Evolutionary conservation across 2,797 vertebrate genomes (phyloP), one percentile per base, ranked within the genome.

Genomic region (Phylloscopus collybita): DNA sequence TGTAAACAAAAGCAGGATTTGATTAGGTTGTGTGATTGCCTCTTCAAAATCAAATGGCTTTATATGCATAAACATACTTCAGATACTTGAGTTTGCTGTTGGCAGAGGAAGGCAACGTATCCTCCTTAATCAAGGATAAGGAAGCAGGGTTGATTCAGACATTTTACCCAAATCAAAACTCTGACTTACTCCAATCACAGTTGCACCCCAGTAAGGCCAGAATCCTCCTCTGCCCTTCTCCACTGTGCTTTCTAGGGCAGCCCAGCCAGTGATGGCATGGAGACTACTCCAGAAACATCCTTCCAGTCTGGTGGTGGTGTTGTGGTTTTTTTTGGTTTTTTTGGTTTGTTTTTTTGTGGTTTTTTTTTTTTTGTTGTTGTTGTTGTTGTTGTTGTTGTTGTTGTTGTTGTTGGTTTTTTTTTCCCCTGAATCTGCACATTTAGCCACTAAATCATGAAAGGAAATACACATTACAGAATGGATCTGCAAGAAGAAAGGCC

Each of bases 1-100:
- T 74, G 84, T 78, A 94, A 90, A 91, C 72, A 90, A 92, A 93
- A 86, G 54, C 49, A 91, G 72, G 65, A 73, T 95, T 93, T 93
- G 79, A 92, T 86, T 90, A 81, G 70, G 47, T 51, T 1, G 4
- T 87, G 72, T 64, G 75, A 84, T 89, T 94, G 54, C 61, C 36
- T 91, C 69, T 83, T 87, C 75, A 86, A 80, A 75, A 82, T 65
- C 59, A 67, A 80, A 80, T 53, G 6, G 65, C 50, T 82, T 94
- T 40, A 25, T n/a, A 57, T 49, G 65, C 59, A 65, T 51, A 78
- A 95, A 96, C 40, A 47, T 29, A 78, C 38, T 50, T 78, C 61
- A 71, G 13, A 42, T 34, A 59, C 61, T 75, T 69, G 65, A 25
- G 38, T 65, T 67, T 91, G 60, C 56, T 93, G 45, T n/a, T 80